Evolutionary conservation across 2,888 invertebrate species (phyloP).

Genomic region (Ophonus ardosiacus): DNA sequence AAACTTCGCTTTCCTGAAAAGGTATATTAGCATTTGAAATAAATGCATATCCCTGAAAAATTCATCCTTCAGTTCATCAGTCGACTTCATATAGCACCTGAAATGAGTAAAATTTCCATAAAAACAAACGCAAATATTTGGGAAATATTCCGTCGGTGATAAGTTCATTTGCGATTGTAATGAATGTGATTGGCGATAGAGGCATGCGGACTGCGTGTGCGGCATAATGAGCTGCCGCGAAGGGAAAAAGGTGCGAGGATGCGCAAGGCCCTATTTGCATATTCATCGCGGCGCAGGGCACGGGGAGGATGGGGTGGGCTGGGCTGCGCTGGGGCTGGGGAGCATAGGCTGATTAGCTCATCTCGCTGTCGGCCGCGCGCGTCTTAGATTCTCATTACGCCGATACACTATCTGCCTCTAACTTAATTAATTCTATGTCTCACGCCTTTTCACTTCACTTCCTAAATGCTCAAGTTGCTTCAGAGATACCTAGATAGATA

Average conservation of each 20-base stretch:
- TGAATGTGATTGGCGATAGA: slow-evolving; percentile 54
- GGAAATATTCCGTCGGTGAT: slow-evolving; percentile 35
- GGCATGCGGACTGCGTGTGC: slow-evolving; percentile 20
- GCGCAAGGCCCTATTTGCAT: slow-evolving; percentile 30
- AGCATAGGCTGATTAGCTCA: slow-evolving; percentile 44
- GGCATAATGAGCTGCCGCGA: slow-evolving; percentile 42
- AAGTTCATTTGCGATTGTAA: slow-evolving; percentile 58
- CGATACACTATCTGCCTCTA: slow-evolving; percentile 68
- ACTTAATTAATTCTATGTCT: slow-evolving; percentile 71
- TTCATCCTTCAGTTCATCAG: slow-evolving; percentile 13
- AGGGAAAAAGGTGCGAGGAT: slow-evolving; percentile 47
- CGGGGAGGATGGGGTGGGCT: neutral
- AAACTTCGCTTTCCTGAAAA: neutral
- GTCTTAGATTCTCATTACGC: slow-evolving; percentile 51
- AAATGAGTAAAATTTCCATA: slow-evolving; percentile 42
- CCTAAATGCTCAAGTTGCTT: slow-evolving; percentile 5
- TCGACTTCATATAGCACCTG: slow-evolving; percentile 37
- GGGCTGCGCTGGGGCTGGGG: neutral
- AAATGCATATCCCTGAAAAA: slow-evolving; percentile 27
- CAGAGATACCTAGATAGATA: neutral
- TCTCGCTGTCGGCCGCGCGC: slow-evolving; percentile 38
- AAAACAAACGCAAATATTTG: slow-evolving; percentile 53
- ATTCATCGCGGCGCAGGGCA: slow-evolving; percentile 2
- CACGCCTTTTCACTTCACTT: slow-evolving; percentile 41
- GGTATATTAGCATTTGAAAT: slow-evolving; percentile 3